Evolutionary conservation across 2,797 vertebrate species (phyloP), one percentile per base, ranked within the genome.

Genomic region (Synanceia verrucosa): DNA sequence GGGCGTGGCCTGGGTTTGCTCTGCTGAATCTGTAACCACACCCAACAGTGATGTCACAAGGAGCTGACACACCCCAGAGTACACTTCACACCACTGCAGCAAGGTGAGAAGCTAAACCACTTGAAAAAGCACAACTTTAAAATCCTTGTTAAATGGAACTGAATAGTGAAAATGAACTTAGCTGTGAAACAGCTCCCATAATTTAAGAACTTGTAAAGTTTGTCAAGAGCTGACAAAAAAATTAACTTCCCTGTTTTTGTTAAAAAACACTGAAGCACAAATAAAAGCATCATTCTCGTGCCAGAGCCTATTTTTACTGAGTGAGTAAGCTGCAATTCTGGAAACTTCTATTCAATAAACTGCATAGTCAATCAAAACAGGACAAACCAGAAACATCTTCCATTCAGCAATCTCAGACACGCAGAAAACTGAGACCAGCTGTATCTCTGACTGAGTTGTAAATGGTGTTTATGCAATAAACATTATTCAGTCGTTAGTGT

Each of bases 381-480:
- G 52, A 66, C 24, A 67, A 64, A 86, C 56, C 63, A 76, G 65
- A 89, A 88, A 84, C 78, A 77, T 88, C 87, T 79, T 78, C 80
- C 71, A 70, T 61, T 85, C 73, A 79, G 51, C 65, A 73, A 74
- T 58, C 33, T 60, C 6, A 70, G 55, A 60, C 62, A 73, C 59
- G 75, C 34, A 37, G 58, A 77, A 67, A 88, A 87, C 82, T 4
- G 65, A 75, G 75, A 84, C 39, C 89, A 89, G 86, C 82, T 89
- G 86, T 61, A 76, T 83, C 84, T 82, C 82, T 83, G 73, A 78
- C 81, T 79, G 79, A 87, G 79, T 65, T 88, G 84, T 92, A 89
- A 91, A 91, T 81, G 70, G 81, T 89, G 89, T 92, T 92, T 86
- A 89, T 84, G 82, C 76, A 78, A 84, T 85, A 89, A 88, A 88